phyloP scores from a whole-genome alignment of 2,797 vertebrate species.

The Phyllotis vaccarum region DNA sequence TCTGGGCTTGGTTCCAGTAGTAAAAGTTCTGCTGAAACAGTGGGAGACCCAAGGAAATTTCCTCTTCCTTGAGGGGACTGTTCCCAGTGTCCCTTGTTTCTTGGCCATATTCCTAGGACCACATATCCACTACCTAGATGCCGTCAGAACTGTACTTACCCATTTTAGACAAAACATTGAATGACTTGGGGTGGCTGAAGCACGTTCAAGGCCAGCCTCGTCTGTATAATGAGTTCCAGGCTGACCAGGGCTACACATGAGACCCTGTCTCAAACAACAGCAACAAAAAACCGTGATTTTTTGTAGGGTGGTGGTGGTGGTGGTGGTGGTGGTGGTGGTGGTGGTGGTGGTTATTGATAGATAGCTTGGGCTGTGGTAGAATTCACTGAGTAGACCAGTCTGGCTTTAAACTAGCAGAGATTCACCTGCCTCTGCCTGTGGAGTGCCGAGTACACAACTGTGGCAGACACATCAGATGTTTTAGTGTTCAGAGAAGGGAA shows the following conservation, averaged over 20 bases:
- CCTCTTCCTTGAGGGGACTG: neutral
- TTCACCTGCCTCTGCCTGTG: neutral
- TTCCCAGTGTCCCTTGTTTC: neutral
- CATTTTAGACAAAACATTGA: neutral
- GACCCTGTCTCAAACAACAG: neutral
- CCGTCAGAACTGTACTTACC: neutral
- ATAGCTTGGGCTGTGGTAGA: neutral
- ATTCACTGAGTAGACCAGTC: neutral
- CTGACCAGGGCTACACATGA: neutral
- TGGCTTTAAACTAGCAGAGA: no score
- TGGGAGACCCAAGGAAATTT: neutral
- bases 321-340: no score
- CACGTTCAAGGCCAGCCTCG: neutral
- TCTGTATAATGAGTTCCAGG: neutral
- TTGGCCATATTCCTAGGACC: neutral
- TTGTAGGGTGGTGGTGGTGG: no score
- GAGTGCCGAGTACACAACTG: neutral
- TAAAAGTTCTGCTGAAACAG: neutral
- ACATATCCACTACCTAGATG: neutral
- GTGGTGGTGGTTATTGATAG: no score
- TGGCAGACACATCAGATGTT: neutral
- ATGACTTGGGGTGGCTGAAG: neutral
- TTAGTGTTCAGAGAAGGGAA: neutral
- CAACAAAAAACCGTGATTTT: no score
- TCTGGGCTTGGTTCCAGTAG: constrained; percentile 10